Evolutionary conservation across 2,113 vertebrate genomes (phyloP).

Genomic region (Isurus oxyrinchus): DNA sequence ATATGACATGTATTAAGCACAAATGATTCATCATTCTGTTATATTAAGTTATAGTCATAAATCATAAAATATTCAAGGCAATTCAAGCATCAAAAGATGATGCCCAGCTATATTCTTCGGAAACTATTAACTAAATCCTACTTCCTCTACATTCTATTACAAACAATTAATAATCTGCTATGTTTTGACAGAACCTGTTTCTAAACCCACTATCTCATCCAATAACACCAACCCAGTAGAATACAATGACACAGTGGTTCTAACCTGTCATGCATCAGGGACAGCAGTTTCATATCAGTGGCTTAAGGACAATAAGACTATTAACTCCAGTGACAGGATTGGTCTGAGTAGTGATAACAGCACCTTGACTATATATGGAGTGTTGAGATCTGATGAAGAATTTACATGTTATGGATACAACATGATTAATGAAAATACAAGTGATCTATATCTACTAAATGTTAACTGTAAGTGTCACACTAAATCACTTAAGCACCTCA

Average conservation of each 20-base stretch:
- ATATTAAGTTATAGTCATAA: neutral
- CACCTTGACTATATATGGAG: neutral
- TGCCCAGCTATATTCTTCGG: neutral
- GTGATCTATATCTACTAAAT: neutral
- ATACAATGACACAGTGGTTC: constrained; percentile 29
- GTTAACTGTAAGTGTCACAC: constrained; percentile 19
- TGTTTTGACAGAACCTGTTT: constrained; percentile 7
- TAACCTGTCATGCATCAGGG: constrained; percentile 5
- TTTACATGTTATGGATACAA: constrained; percentile 4
- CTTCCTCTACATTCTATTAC: neutral
- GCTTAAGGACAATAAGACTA: neutral
- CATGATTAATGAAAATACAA: neutral
- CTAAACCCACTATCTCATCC: neutral
- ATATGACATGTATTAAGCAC: neutral
- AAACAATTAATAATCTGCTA: neutral
- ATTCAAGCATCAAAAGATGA: neutral
- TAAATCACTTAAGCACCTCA: neutral
- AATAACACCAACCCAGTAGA: constrained; percentile 17
- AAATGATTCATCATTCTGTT: neutral
- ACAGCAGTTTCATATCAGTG: neutral
- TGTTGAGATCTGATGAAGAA: neutral
- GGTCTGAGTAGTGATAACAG: neutral
- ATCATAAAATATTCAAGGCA: neutral
- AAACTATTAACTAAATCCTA: neutral
- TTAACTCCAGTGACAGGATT: neutral